These are phyloP conservation scores for Chiroxiphia lanceolata DNA, from an alignment of 2,797 vertebrate genomes.

Conservation along the genomic window DNA sequence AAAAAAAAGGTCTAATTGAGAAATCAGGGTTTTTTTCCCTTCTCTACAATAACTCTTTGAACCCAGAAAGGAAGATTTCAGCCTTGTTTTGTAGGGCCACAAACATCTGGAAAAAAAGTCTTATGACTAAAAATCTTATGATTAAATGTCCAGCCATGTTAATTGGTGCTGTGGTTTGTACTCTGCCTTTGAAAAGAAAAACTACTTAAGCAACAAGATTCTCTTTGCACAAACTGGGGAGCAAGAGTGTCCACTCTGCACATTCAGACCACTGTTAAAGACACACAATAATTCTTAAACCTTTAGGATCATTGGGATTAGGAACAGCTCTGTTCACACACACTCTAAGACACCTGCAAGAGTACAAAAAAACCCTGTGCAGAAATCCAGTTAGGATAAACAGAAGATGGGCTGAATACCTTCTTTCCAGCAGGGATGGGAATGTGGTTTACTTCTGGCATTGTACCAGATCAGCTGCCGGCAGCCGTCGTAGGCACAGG, in stretches of 20 bases:
- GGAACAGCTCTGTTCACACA: background rate
- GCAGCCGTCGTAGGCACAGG: constrained; percentile 98
- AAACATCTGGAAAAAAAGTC: background rate
- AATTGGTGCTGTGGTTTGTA: background rate
- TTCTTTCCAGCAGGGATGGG: constrained; percentile 98
- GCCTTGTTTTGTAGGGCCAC: background rate
- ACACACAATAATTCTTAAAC: background rate
- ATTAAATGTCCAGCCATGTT: background rate
- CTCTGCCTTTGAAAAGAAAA: background rate
- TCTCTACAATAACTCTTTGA: background rate
- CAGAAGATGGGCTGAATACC: constrained; percentile 72
- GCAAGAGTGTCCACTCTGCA: background rate
- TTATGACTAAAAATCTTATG: background rate
- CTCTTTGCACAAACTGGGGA: background rate
- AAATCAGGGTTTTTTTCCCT: background rate
- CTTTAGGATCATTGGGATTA: background rate
- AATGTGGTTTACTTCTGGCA: constrained; percentile 96
- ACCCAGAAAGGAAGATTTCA: background rate
- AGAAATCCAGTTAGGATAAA: background rate
- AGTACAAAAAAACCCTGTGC: background rate
- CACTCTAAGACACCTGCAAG: background rate
- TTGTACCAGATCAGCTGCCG: constrained; percentile 99
- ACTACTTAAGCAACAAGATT: background rate
- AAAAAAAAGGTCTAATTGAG: background rate
- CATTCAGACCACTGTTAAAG: background rate